Percentiles rank a stretch among this genome's conserved stretches.
Evolutionary conservation across 2,113 vertebrate species (phyloP).

Genomic region (Ranitomeya variabilis): DNA sequence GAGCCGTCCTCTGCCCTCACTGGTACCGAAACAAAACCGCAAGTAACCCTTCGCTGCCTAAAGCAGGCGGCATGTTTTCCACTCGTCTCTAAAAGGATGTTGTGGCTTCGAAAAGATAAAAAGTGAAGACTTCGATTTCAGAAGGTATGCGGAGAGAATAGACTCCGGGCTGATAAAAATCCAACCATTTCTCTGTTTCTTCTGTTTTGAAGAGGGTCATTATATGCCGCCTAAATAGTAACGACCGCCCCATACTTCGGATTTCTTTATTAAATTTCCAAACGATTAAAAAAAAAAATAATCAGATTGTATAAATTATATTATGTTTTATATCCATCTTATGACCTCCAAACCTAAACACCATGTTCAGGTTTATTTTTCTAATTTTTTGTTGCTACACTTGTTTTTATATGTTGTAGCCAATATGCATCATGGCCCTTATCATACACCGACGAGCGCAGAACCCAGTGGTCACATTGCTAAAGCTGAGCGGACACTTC

Average conservation of each 20-base stretch:
- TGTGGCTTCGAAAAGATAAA: slow-evolving; percentile 21
- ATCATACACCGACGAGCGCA: not conserved
- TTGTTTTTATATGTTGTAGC: not conserved
- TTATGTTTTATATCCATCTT: too few species aligned
- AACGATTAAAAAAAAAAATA: not conserved
- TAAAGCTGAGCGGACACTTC: too few species aligned
- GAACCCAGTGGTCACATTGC: not conserved
- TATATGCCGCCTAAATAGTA: not conserved
- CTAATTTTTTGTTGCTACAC: too few species aligned
- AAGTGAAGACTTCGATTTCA: not conserved
- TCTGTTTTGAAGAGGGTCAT: too few species aligned
- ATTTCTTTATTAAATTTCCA: not conserved
- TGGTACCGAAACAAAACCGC: not conserved
- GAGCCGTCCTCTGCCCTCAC: slow-evolving; percentile 50
- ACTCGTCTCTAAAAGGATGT: slow-evolving; percentile 4
- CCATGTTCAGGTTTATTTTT: too few species aligned
- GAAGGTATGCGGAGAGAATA: not conserved
- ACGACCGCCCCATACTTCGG: not conserved
- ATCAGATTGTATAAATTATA: too few species aligned
- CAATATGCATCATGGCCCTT: not conserved
- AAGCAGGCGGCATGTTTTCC: not conserved
- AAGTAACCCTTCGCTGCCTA: slow-evolving; percentile 36
- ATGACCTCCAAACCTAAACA: too few species aligned
- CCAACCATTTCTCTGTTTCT: too few species aligned
- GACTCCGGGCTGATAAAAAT: not conserved